phyloP scores from a whole-genome alignment of 2,888 invertebrate genomes.

The Temnothorax unifasciatus region DNA sequence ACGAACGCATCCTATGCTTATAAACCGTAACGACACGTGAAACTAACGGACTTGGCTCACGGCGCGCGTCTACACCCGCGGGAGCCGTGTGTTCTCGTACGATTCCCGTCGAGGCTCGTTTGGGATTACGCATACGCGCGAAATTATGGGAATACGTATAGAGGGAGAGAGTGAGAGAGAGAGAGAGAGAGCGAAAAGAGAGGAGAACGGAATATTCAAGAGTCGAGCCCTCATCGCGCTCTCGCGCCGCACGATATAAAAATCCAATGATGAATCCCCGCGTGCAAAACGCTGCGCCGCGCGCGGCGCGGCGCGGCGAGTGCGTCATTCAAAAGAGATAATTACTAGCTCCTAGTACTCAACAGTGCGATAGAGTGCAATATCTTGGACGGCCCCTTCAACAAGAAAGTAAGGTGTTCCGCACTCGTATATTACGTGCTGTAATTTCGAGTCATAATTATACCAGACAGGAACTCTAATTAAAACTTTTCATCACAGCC shows the following conservation, averaged over 20 bases:
- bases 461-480: conserved; percentile 65
- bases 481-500: conserved; percentile 64
- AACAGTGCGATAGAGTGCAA: conserved; percentile 51
- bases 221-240: background rate
- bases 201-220: background rate
- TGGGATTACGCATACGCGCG: conserved; percentile 60
- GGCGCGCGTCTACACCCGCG: conserved; percentile 75
- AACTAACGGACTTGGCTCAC: conserved; percentile 80
- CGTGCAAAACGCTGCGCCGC: conserved; percentile 21
- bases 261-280: conserved; percentile 45
- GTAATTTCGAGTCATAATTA: conserved; percentile 55
- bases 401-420: conserved; percentile 48
- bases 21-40: conserved; percentile 84
- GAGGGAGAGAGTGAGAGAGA: background rate
- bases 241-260: conserved; percentile 25
- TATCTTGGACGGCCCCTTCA: conserved; percentile 47
- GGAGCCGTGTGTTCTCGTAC: conserved; percentile 60
- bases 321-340: conserved; percentile 57
- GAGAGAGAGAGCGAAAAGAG: background rate
- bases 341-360: conserved; percentile 56
- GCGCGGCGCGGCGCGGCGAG: conserved; percentile 23
- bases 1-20: conserved; percentile 83
- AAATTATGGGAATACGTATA: conserved; percentile 43
- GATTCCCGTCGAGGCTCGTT: conserved; percentile 61
- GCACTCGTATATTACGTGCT: conserved; percentile 53